A percentile compares a stretch with the other conserved stretches of the same genome.
These are phyloP conservation scores for Megamerina dolium DNA, from an alignment of 2,888 invertebrate species.

Conservation along the genomic window DNA sequence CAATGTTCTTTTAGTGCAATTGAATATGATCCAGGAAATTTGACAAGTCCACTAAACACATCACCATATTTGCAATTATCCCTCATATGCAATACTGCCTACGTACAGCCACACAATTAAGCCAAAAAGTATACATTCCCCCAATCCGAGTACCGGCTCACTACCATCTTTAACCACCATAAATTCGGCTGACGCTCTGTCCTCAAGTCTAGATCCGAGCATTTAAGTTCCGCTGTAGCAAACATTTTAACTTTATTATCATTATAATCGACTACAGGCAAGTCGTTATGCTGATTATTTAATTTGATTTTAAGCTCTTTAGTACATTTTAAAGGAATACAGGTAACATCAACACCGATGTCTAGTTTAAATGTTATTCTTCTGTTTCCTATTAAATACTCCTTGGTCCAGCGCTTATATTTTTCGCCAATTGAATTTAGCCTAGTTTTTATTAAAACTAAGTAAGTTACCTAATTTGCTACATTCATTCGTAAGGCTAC, in stretches of 20 bases:
- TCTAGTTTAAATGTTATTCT: slow-evolving; percentile 17
- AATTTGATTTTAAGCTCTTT: slow-evolving; percentile 13
- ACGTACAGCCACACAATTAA: too few relatives aligned
- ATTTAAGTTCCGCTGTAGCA: too few relatives aligned
- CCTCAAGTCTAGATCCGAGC: too few relatives aligned
- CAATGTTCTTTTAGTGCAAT: slow-evolving; percentile 18
- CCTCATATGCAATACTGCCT: too few relatives aligned
- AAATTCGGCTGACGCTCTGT: slow-evolving; percentile 8
- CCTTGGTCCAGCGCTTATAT: slow-evolving; percentile 12
- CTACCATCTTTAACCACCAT: slow-evolving; percentile 9
- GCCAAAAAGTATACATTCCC: slow-evolving; percentile 3
- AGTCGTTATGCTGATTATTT: slow-evolving; percentile 6
- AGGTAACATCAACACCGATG: slow-evolving; percentile 20
- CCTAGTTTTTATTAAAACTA: slow-evolving; percentile 7
- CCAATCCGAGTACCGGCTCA: slow-evolving; percentile 6
- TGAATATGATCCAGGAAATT: slow-evolving; percentile 14
- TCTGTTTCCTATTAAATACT: slow-evolving; percentile 12
- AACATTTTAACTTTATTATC: too few relatives aligned
- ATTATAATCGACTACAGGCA: slow-evolving; percentile 15
- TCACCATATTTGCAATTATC: slow-evolving; percentile 3
- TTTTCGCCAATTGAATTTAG: slow-evolving; percentile 6
- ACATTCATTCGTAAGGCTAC: not conserved
- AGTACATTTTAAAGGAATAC: too few relatives aligned
- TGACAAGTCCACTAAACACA: slow-evolving; percentile 17
- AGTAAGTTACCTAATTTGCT: slow-evolving; percentile 4